These are phyloP conservation scores for Hiodon alosoides DNA, from an alignment of 2,113 vertebrate genomes.

Conservation along the genomic window DNA sequence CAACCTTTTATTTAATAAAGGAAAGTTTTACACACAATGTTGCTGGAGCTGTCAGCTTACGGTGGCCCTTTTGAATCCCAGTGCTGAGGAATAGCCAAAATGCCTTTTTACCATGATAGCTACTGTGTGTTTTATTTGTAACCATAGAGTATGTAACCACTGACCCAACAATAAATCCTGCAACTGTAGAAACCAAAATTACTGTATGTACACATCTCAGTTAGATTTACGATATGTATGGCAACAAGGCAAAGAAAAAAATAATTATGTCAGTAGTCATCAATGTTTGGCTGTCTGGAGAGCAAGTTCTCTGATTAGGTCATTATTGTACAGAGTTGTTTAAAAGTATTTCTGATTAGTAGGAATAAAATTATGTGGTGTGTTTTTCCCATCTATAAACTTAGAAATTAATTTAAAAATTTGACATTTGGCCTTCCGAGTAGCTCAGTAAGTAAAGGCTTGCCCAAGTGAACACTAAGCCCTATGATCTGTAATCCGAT, in stretches of 20 bases:
- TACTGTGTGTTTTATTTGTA: neutral
- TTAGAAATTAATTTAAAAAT: too few relatives aligned
- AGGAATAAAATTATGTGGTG: neutral
- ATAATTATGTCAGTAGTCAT: neutral
- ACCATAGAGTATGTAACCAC: neutral
- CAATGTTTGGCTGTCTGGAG: neutral
- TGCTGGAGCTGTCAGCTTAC: neutral
- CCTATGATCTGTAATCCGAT: too few relatives aligned
- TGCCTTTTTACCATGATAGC: neutral
- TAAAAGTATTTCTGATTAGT: neutral
- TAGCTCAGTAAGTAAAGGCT: too few relatives aligned
- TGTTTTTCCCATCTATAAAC: too few relatives aligned
- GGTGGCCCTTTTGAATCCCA: neutral
- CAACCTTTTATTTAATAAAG: too few relatives aligned
- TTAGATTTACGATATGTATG: neutral
- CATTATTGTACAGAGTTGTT: neutral
- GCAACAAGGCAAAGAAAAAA: neutral
- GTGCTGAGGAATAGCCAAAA: neutral
- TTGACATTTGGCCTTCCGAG: too few relatives aligned
- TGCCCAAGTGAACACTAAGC: too few relatives aligned
- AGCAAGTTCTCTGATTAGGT: too few relatives aligned
- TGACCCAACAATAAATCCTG: neutral
- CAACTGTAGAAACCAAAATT: neutral
- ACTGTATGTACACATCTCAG: neutral
- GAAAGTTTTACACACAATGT: too few relatives aligned